Base-by-base conservation (phyloP, 2,888 invertebrate genomes). In the Nomada ferruginata region DNA sequence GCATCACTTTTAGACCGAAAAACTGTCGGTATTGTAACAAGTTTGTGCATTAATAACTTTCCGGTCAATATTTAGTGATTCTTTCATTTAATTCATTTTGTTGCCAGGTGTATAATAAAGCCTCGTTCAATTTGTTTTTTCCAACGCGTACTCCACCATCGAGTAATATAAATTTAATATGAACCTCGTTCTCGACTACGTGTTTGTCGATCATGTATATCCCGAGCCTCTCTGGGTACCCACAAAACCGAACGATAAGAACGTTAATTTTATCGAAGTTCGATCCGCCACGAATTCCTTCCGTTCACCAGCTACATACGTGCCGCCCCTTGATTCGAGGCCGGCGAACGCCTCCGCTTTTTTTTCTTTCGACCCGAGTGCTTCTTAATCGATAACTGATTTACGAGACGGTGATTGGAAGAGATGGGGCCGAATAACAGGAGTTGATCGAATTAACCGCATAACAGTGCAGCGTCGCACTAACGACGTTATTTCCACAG, bases 351-450 rank as follows among this genome's bases (percentile, higher is more conserved):
- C 65, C 57, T 71, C 57, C 29, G 60, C n/a, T n/a, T 57, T 57
- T 53, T 64, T 73, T 78, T 80, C 61, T 36, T 15, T 50, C 50
- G 55, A 23, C n/a, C 20, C n/a, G 52, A 18, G 1, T 29, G 47
- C 76, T 78, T 68, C 77, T 59, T 79, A 79, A 75, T 83, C 82
- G 77, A 79, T 87, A 87, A 87, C 60, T 78, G 83, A 81, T 76
- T 87, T 81, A 87, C 72, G 65, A 50, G 69, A 26, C 69, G 64
- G 47, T 79, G 80, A 87, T 86, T 81, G 85, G 64, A 79, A 82
- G 68, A 70, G 79, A 79, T 50, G 64, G 52, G 68, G 70, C 42
- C 60, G 59, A 53, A 66, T 66, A 20, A 44, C 63, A 69, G 29
- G 2, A 69, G 69, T 70, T 47, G 60, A 79, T 76, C 36, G 77